A percentile compares a stretch with the other conserved stretches of the same genome.
phyloP scores from a whole-genome alignment of 1,140 invertebrate genomes.

The Meloidogyne floridensis region DNA sequence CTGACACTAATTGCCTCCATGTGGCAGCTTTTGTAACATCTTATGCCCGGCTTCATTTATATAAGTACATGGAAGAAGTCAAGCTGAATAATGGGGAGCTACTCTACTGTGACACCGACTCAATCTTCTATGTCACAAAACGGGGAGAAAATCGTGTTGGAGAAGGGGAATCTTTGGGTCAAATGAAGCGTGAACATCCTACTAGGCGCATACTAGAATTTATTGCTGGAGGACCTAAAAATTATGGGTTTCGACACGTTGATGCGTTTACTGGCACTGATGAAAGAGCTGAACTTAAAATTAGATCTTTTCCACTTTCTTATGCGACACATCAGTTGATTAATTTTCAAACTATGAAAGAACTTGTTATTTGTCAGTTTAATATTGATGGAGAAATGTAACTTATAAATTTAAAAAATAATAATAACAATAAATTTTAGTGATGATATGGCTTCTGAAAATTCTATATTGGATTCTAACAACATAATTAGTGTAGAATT shows the following conservation, averaged over 20 bases:
- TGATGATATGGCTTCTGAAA: not conserved
- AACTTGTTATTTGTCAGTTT: not conserved
- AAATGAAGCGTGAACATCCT: conserved; percentile 32
- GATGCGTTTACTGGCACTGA: not conserved
- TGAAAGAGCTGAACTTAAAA: not conserved
- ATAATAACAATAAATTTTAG: not conserved
- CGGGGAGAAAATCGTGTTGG: not conserved
- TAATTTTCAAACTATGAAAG: conserved; percentile 8
- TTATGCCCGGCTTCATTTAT: conserved; percentile 20
- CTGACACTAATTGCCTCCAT: conserved; percentile 17
- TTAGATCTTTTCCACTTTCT: not conserved
- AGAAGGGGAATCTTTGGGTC: conserved; percentile 23
- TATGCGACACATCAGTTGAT: not conserved
- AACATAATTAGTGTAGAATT: no score
- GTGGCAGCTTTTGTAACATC: conserved; percentile 7
- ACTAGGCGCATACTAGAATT: conserved; percentile 31
- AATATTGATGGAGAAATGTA: conserved; percentile 15
- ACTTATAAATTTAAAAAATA: no score
- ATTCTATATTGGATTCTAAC: no score
- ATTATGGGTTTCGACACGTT: not conserved
- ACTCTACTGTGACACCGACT: conserved; percentile 19
- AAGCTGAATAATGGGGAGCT: not conserved
- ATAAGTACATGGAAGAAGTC: conserved; percentile 34
- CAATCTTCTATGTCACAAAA: conserved; percentile 15
- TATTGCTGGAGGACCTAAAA: conserved; percentile 27